phyloP scores from a whole-genome alignment of 2,888 invertebrate species.

The Scrobipalpa atriplicella region DNA sequence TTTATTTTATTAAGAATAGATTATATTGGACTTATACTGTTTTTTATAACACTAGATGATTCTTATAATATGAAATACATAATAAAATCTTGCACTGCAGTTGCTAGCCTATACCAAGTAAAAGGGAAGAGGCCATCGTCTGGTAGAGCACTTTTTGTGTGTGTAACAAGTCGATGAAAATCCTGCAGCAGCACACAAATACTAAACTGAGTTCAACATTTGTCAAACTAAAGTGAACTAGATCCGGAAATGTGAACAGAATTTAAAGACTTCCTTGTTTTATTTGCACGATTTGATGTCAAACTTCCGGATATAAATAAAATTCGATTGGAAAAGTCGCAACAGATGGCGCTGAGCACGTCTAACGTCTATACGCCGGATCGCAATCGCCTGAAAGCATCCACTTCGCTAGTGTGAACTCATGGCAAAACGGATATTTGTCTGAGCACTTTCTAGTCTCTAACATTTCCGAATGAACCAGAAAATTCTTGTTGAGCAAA shows the following conservation, averaged over 20 bases:
- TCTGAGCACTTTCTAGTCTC: conserved; percentile 11
- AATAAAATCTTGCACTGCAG: too few species aligned
- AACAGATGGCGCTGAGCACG: conserved; percentile 34
- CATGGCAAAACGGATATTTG: conserved; percentile 33
- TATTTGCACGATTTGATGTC: conserved; percentile 21
- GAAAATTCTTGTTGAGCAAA: conserved; percentile 22
- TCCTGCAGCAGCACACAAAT: too few species aligned
- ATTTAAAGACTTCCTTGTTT: neutral
- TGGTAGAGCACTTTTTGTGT: too few species aligned
- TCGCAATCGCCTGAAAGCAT: conserved; percentile 49
- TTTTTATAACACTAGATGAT: too few species aligned
- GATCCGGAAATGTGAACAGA: neutral
- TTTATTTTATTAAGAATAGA: too few species aligned
- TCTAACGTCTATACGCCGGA: conserved; percentile 40
- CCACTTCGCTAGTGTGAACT: conserved; percentile 39
- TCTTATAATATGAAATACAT: too few species aligned
- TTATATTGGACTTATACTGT: too few species aligned
- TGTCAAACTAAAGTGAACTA: too few species aligned
- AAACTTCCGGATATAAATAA: conserved; percentile 28
- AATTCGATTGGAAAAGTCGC: conserved; percentile 21
- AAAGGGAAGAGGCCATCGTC: too few species aligned
- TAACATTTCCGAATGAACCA: conserved; percentile 5
- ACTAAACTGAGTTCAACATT: too few species aligned
- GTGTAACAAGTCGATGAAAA: too few species aligned
- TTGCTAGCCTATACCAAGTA: too few species aligned